These are phyloP conservation scores for Sebastiscus albofasciatus DNA, from an alignment of 2,797 vertebrate species.

Conservation along the genomic window DNA sequence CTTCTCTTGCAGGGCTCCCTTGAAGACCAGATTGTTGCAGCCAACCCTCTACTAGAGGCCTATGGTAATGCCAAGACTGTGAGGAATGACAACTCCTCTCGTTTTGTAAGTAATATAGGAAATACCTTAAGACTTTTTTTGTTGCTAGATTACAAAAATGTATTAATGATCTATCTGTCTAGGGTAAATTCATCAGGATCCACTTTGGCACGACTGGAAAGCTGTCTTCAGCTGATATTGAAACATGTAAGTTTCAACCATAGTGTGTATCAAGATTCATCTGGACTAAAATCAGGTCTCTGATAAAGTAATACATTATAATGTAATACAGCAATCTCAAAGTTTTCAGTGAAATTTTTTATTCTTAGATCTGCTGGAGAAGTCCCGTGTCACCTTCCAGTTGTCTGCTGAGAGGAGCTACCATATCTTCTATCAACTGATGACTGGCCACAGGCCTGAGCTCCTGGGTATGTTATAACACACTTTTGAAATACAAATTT, in stretches of 20 bases:
- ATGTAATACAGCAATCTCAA: too few relatives aligned
- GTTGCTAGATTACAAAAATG: too few relatives aligned
- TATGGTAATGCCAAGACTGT: constrained; percentile 91
- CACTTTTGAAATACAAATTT: neutral
- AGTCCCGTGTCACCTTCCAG: constrained; percentile 91
- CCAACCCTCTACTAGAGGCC: constrained; percentile 89
- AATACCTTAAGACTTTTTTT: too few relatives aligned
- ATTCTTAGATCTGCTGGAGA: constrained; percentile 86
- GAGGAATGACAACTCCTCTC: constrained; percentile 91
- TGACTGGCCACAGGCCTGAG: constrained; percentile 90
- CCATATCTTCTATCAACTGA: constrained; percentile 92
- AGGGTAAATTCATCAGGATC: constrained; percentile 62
- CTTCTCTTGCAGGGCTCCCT: constrained; percentile 82
- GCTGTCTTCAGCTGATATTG: constrained; percentile 62
- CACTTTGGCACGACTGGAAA: constrained; percentile 50
- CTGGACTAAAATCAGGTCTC: too few relatives aligned
- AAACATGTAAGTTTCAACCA: constrained; percentile 59
- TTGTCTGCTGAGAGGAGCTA: constrained; percentile 90
- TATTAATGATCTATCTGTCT: neutral
- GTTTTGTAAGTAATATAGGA: constrained; percentile 70
- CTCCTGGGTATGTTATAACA: constrained; percentile 65
- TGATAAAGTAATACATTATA: too few relatives aligned
- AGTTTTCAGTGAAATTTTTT: too few relatives aligned
- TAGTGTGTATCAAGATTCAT: too few relatives aligned
- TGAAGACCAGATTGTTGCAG: constrained; percentile 86